Base-by-base conservation (phyloP, 1,140 invertebrate species). In the Zaprionus inermis region DNA sequence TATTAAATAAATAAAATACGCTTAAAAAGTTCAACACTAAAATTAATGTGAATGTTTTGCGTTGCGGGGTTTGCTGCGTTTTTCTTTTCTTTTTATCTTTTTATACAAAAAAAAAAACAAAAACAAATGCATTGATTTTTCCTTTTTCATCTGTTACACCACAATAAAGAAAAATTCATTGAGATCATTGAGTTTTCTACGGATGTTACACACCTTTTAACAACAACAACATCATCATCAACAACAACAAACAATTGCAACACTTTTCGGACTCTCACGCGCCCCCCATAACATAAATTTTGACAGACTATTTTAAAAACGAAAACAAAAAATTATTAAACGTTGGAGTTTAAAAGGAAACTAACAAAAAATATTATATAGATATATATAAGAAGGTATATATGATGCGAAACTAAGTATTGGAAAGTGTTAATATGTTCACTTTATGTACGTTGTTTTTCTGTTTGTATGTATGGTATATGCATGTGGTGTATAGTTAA, bases 151-250 rank as follows among this genome's bases (percentile, higher is more conserved):
- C 59, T 64, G 41, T 86, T 61, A 76, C 66, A 74, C 51, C 80
- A 73, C 75, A 81, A 78, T 86, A 69, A 86, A 86, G 81, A 85
- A 85, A 85, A 85, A 80, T 85, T 85, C 81, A 83, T 88, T 88
- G 83, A 88, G 83, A 88, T 88, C 83, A 88, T 88, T 88, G 67
- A 88, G 83, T 88, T 88, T 77, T 74, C 83, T 77, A 88, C 86
- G 70, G 72, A 85, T 86, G 81, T 81, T 80, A 72, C 52, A 86
- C 72, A 81, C 78, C 14, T 59, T 49, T 32, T 60, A 44, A 55
- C 70, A 67, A 66, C 46, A 66, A 32, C 67, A 49, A 51, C 52
- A 20, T 54, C 22, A 69, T 32, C 66, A 56, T 46, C 38, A 38
- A 38, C 41, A 38, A 68, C 20, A 32, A 52, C 46, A 41, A 61